Evolutionary conservation across 2,888 invertebrate species (phyloP), one percentile per base, ranked within the genome.

Genomic region (Chymomyza procnemis): DNA sequence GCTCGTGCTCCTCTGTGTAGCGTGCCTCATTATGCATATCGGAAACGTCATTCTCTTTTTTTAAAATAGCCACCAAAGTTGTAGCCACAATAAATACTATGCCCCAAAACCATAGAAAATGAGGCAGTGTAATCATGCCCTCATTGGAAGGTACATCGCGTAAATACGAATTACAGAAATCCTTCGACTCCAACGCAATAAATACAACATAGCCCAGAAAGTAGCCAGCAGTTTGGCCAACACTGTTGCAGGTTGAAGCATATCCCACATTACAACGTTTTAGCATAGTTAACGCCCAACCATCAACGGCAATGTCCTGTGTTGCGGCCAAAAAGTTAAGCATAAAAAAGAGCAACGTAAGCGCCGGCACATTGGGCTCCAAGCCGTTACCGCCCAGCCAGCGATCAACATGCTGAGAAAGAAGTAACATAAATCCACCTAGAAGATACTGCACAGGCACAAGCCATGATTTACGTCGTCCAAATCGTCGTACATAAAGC

Each of bases 281-380:
- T 1, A 99, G 92, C 98, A 99, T 99, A 0, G 99, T 99, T 12
- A 99, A 92, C 0, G 99, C 99, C 99, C 99, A 99, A 21, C 99
- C 99, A 92, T 99, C 99, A 0, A 99, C 99, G 16, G 98, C 99
- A 87, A 99, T 99, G 91, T 99, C 99, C 92, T 99, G 99, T 1
- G 99, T 99, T 2, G 99, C 99, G 4, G 99, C 99, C 82, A 99
- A 92, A 88, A 99, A 98, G 89, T 99, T 99, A 3, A 99, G 92
- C 64, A 94, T 92, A 89, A 99, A 96, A 92, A 99, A 99, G 67
- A 97, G 92, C 14, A 93, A 88, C 0, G 99, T 99, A 26, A 99
- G 92, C 59, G 95, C 90, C 66, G 92, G 93, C 79, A 97, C 96
- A 83, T 96, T 95, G 0, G 97, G 96, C 2, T 89, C 89, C 9